phyloP scores from a whole-genome alignment of 2,888 invertebrate genomes.

The Macrophya annulata region DNA sequence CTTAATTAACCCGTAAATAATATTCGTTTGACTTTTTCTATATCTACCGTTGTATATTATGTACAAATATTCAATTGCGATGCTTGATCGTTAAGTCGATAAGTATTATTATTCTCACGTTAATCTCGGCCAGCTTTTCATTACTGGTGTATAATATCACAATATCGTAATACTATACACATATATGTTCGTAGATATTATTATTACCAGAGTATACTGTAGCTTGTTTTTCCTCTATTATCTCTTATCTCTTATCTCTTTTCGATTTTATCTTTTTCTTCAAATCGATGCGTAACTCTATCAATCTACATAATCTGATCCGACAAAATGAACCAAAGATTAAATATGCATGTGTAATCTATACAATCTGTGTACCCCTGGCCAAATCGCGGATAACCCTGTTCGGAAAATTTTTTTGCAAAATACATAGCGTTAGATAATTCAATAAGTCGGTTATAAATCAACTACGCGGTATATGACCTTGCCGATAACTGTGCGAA shows the following conservation, averaged over 20 bases:
- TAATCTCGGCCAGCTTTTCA: constrained; percentile 24
- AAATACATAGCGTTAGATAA: constrained; percentile 3
- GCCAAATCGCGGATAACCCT: background rate
- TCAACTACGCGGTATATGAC: background rate
- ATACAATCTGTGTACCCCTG: too few species aligned
- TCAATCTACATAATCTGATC: background rate
- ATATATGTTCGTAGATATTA: background rate
- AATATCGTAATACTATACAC: background rate
- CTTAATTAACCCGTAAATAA: constrained; percentile 27
- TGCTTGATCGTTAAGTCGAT: background rate
- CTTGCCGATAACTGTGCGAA: background rate
- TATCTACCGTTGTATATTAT: background rate
- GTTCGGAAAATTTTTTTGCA: background rate
- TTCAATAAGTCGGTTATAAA: background rate
- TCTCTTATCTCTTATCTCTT: background rate
- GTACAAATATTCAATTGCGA: constrained; percentile 15
- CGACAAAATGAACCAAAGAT: background rate
- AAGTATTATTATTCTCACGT: constrained; percentile 9
- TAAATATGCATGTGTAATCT: background rate
- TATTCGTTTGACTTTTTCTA: constrained; percentile 29
- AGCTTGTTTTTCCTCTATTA: background rate
- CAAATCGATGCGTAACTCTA: background rate
- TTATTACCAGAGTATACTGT: background rate
- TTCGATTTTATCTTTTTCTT: background rate
- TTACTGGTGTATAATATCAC: background rate